Evolutionary conservation across 2,797 vertebrate genomes (phyloP), one percentile per base, ranked within the genome.

Genomic region (Melanotaenia trifasciata): DNA sequence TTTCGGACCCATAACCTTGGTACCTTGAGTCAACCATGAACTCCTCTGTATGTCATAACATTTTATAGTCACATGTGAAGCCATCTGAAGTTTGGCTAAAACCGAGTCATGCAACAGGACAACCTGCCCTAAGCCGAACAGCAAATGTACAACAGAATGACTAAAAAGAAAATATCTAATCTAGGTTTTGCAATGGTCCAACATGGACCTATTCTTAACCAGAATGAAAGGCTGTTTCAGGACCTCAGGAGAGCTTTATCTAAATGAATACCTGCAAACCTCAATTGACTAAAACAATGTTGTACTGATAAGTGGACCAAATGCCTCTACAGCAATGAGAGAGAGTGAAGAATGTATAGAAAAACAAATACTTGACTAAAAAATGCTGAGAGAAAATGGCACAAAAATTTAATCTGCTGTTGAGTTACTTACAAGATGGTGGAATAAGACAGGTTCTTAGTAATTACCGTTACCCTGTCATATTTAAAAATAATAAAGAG

Each of bases 391-490:
- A 51, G 2, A 51, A 51, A 51, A 24, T 22, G 3, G 3, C n/a
- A 24, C n/a, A 51, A 12, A 51, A 8, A 28, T 2, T 3, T 14
- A 26, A 26, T 11, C 51, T 26, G 13, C 40, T 43, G 43, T 26
- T 54, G 12, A 13, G 3, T 45, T 18, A 5, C 38, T 47, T 14
- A 33, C 3, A 50, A 45, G 70, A 20, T 54, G 0, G 22, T 24
- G 2, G 11, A 26, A 38, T 60, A 26, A 18, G 35, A 45, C 18
- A 11, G 22, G 16, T 65, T 30, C 5, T 11, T 56, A n/a, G 5
- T 69, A 50, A 67, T 67, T 14, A 56, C 58, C 24, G 13, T 36
- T 68, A 54, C 3, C 8, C 20, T 66, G 12, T 61, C 59, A 63
- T 63, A 45, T 36, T 30, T 66, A 0, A 51, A 2, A 62, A 67